Evolutionary conservation across 1,140 invertebrate genomes (phyloP), one percentile per base, ranked within the genome.

Genomic region (Drosophila dunni): DNA sequence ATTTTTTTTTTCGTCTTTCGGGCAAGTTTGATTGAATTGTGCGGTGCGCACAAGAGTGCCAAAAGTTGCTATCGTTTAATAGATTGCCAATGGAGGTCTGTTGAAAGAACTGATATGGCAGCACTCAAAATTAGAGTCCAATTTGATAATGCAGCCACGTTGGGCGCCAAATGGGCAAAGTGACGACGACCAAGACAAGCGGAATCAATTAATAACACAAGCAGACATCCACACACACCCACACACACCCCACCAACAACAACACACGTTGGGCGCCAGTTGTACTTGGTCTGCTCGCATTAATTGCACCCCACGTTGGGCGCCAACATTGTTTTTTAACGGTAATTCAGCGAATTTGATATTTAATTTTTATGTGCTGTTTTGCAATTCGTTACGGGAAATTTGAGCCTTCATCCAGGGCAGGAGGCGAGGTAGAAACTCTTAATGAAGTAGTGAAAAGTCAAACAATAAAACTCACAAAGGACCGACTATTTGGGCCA

Each of bases 11-110:
- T 85, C 79, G 70, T 40, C 42, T 58, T 40, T 33, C 54, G 17
- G 48, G 46, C 68, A 88, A 83, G 83, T 82, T 86, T 86, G 82
- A 86, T 86, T 86, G 82, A 86, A 86, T 86, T 82, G 79, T 51
- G 65, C 33, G 36, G 36, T 20, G 29, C 11, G 29, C 11, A 61
- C 58, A 65, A 64, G n/a, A 45, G 54, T 64, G 11, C n/a, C 20
- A 65, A 36, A 61, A 44, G 34, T n/a, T 3, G n/a, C n/a, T 42
- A 42, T 13, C n/a, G 13, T 42, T 42, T 42, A 42, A 42, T 42
- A n/a, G 40, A 42, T 42, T 42, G 11, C n/a, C 40, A 42, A 42
- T 11, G n/a, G 11, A 13, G 13, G n/a, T 13, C 40, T 29, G 24
- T 29, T 29, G 24, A 29, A 29, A 0, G 24, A 29, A 29, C 24